Conservation (phyloP, 2,888 invertebrate genomes). For the Aphelenchoides bicaudatus region DNA sequence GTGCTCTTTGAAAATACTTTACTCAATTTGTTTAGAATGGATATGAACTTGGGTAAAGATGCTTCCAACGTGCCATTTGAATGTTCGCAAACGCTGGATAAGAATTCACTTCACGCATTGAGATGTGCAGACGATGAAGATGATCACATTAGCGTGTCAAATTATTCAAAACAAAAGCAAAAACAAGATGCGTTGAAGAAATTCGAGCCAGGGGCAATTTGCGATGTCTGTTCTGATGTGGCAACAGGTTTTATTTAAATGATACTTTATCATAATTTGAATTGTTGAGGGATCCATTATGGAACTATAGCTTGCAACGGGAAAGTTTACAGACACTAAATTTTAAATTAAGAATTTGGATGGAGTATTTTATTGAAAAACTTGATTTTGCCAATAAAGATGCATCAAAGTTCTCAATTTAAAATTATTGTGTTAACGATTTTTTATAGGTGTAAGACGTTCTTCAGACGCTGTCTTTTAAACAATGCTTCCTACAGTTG, state of each 20-base stretch:
- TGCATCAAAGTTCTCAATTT: too few relatives aligned
- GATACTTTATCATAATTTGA: too few relatives aligned
- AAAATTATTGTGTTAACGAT: conserved; percentile 14
- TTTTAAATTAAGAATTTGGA: too few relatives aligned
- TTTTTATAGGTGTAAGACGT: conserved; percentile 54
- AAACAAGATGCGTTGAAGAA: conserved; percentile 32
- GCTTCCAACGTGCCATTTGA: conserved; percentile 20
- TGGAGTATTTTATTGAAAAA: too few relatives aligned
- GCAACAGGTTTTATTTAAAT: too few relatives aligned
- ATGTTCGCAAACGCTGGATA: conserved; percentile 37
- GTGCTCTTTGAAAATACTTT: too few relatives aligned
- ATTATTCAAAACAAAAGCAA: conserved; percentile 30
- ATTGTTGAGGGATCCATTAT: too few relatives aligned
- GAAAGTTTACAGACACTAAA: too few relatives aligned
- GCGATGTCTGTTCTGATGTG: conserved; percentile 50
- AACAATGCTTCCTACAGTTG: conserved; percentile 60
- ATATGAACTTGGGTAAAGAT: too few relatives aligned
- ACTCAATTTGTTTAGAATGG: too few relatives aligned
- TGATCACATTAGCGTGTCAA: conserved; percentile 25
- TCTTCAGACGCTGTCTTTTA: conserved; percentile 53
- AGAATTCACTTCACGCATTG: conserved; percentile 35
- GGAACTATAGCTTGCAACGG: too few relatives aligned
- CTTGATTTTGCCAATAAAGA: too few relatives aligned
- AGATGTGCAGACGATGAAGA: conserved; percentile 43
- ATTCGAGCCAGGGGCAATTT: conserved; percentile 36